Evolutionary conservation across 2,113 vertebrate genomes (phyloP).

Genomic region (Apeltes quadracus): DNA sequence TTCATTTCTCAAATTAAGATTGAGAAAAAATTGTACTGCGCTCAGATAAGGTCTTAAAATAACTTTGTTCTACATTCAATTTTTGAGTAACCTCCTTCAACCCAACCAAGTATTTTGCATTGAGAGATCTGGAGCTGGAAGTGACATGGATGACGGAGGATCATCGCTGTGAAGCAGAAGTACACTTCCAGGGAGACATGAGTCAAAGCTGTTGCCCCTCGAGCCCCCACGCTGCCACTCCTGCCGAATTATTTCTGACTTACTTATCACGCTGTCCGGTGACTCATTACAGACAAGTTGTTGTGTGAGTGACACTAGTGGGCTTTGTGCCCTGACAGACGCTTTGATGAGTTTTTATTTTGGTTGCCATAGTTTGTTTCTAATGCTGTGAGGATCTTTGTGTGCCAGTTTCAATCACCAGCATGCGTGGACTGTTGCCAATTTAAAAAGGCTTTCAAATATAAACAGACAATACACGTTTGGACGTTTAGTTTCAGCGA

Average conservation of each 20-base stretch:
- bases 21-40: background rate
- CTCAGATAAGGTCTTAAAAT: slow-evolving; percentile 11
- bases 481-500: slow-evolving; percentile 17
- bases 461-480: slow-evolving; percentile 22
- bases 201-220: slow-evolving; percentile 52
- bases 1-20: slow-evolving; percentile 2
- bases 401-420: slow-evolving; percentile 26
- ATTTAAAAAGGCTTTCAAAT: slow-evolving; percentile 28
- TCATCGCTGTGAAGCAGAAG: slow-evolving; percentile 35
- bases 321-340: slow-evolving; percentile 3
- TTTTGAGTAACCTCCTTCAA: slow-evolving; percentile 1
- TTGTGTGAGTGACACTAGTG: slow-evolving; percentile 23
- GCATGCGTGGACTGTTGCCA: slow-evolving; percentile 21
- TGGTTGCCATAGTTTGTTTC: slow-evolving; percentile 29
- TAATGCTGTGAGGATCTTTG: slow-evolving; percentile 13
- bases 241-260: slow-evolving; percentile 48
- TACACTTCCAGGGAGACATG: slow-evolving; percentile 42
- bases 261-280: slow-evolving; percentile 31
- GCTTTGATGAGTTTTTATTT: slow-evolving; percentile 36
- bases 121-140: background rate
- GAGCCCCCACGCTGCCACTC: slow-evolving; percentile 7
- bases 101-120: background rate
- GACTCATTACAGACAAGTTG: slow-evolving; percentile 45
- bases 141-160: slow-evolving; percentile 1
- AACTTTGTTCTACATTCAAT: background rate